Evolutionary conservation across 2,888 invertebrate species (phyloP).

Genomic region (Hofmannophila pseudospretella): DNA sequence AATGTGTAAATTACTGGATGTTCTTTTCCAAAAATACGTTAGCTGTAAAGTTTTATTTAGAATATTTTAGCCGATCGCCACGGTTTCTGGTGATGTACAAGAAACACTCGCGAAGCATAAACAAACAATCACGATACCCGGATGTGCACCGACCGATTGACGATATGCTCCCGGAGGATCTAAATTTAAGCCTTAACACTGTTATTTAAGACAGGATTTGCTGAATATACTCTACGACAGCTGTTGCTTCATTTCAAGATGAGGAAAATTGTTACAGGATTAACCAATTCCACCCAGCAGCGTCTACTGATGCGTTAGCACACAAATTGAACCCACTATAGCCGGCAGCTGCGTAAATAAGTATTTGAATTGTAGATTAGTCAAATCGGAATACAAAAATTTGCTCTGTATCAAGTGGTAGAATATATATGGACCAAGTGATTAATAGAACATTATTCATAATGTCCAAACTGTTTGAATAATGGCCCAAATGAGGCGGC

Average conservation of each 20-base stretch:
- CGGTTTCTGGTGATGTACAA: constrained; percentile 33
- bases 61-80: too few species aligned
- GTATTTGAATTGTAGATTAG: constrained; percentile 21
- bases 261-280: constrained; percentile 17
- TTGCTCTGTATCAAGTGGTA: constrained; percentile 1
- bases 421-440: too few species aligned
- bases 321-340: constrained; percentile 29
- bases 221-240: background rate
- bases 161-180: background rate
- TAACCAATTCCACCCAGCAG: constrained; percentile 16
- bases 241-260: constrained; percentile 7
- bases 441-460: too few species aligned
- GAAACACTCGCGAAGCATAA: constrained; percentile 37
- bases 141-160: constrained; percentile 24
- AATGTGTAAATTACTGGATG: too few species aligned
- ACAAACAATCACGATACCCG: constrained; percentile 37
- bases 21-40: too few species aligned
- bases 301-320: constrained; percentile 27
- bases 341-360: constrained; percentile 28
- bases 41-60: too few species aligned
- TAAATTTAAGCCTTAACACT: constrained; percentile 7
- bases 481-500: too few species aligned
- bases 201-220: background rate
- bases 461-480: too few species aligned
- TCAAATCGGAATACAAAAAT: constrained; percentile 9